Conservation (phyloP, 2,113 vertebrate genomes). For the Gila orcuttii region DNA sequence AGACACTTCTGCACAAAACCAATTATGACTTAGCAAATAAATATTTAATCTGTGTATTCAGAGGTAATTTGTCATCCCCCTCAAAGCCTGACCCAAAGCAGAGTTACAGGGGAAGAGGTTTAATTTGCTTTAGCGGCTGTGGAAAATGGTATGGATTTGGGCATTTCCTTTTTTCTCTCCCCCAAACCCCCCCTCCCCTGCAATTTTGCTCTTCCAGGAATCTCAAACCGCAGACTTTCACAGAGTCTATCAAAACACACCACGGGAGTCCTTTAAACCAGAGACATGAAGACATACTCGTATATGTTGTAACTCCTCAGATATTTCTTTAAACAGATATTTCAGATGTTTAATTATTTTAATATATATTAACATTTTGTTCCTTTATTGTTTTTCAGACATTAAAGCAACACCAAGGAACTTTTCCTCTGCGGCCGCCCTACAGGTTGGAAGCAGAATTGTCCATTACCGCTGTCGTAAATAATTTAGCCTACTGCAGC, state of each 20-base stretch:
- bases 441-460: too few relatives aligned
- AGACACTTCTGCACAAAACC: conserved; percentile 53
- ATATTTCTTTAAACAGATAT: background rate
- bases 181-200: background rate
- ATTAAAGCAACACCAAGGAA: background rate
- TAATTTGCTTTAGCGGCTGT: conserved; percentile 48
- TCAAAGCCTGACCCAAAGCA: conserved; percentile 45
- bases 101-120: conserved; percentile 36
- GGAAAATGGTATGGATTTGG: conserved; percentile 42
- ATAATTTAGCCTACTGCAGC: too few relatives aligned
- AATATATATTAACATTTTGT: background rate
- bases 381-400: background rate
- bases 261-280: conserved; percentile 30
- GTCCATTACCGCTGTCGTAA: too few relatives aligned
- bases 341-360: background rate
- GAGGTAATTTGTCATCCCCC: conserved; percentile 49
- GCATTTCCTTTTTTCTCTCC: background rate
- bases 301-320: background rate
- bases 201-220: conserved; percentile 16
- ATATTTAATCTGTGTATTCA: conserved; percentile 60
- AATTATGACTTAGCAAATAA: conserved; percentile 56
- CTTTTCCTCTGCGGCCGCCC: too few relatives aligned
- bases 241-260: conserved; percentile 45
- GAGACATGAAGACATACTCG: conserved; percentile 2
- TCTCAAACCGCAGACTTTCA: background rate